Percentiles rank a stretch among this genome's conserved stretches.
These are phyloP conservation scores for Chamaea fasciata DNA, from an alignment of 2,113 vertebrate genomes.

Conservation along the genomic window DNA sequence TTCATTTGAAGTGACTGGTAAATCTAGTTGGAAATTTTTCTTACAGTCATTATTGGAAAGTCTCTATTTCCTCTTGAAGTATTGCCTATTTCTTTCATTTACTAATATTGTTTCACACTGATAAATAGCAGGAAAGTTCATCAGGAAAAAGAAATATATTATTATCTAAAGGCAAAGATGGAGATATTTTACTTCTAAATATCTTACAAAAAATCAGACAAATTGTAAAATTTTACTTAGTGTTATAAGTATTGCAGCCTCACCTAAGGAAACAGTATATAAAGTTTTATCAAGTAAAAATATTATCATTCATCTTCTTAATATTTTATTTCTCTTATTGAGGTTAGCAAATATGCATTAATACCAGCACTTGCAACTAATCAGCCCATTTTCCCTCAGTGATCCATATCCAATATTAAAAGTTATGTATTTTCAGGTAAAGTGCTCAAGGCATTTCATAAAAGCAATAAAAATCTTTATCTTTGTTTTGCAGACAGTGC, in stretches of 20 bases:
- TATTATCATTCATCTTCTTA: not conserved
- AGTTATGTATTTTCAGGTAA: not conserved
- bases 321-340: not conserved
- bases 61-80: not conserved
- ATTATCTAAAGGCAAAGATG: not conserved
- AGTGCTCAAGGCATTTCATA: not conserved
- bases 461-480: not conserved
- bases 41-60: not conserved
- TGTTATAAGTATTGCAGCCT: not conserved
- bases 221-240: not conserved
- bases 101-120: not conserved
- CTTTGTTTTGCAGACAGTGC: not conserved
- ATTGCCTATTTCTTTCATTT: constrained; percentile 14
- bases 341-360: not conserved
- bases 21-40: not conserved
- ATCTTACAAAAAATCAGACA: not conserved
- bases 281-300: not conserved
- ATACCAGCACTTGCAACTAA: not conserved
- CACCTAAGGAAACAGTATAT: not conserved
- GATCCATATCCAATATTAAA: not conserved
- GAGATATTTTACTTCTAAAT: not conserved
- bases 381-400: not conserved
- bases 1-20: not conserved
- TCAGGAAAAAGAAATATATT: not conserved
- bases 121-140: not conserved